Conservation (phyloP, 2,797 vertebrate species). For the Antennarius maculatus region DNA sequence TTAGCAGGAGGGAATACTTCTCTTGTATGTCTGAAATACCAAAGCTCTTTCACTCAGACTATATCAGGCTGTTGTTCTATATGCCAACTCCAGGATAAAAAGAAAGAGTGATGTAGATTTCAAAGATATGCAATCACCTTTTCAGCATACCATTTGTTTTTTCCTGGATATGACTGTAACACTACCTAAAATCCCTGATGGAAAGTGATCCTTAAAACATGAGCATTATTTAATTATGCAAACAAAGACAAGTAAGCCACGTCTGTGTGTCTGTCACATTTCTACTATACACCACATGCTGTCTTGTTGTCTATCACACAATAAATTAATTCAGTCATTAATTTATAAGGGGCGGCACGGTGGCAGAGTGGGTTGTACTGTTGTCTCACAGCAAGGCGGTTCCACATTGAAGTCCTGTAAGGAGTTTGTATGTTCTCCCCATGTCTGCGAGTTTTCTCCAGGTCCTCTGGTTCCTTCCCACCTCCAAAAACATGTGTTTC, state of each 20-base stretch:
- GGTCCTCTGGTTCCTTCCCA: too few species aligned
- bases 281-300: neutral
- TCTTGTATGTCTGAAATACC: slow-evolving; percentile 63
- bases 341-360: too few species aligned
- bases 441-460: too few species aligned
- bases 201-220: slow-evolving; percentile 9
- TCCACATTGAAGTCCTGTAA: too few species aligned
- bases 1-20: slow-evolving; percentile 32
- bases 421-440: too few species aligned
- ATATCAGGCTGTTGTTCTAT: slow-evolving; percentile 18
- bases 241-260: slow-evolving; percentile 1
- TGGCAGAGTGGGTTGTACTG: too few species aligned
- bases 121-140: slow-evolving; percentile 28
- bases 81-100: slow-evolving; percentile 2
- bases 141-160: slow-evolving; percentile 19
- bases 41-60: slow-evolving; percentile 59
- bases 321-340: neutral
- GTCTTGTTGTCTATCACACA: neutral
- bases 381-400: too few species aligned
- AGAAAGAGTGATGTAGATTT: slow-evolving; percentile 39
- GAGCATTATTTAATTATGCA: neutral
- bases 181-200: slow-evolving; percentile 4
- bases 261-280: neutral
- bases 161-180: neutral
- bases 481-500: too few species aligned